Base-by-base conservation (phyloP, 2,797 vertebrate genomes). In the Manis javanica region DNA sequence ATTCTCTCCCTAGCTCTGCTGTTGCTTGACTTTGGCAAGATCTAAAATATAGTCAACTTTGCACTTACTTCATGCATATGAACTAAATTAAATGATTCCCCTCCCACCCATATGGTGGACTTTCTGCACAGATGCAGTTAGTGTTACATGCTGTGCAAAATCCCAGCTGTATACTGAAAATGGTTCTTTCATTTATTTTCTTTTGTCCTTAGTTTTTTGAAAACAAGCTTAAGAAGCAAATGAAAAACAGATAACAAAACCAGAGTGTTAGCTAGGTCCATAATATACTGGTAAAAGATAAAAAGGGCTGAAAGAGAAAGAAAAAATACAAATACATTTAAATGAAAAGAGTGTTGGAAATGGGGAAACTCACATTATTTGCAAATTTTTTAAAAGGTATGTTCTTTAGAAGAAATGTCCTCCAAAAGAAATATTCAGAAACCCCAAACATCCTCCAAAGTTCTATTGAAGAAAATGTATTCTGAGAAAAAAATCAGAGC, bases 91-190 rank as follows among this genome's bases (percentile, higher is more conserved):
- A 98, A 96, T 81, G 91, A 91, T 95, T 97, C 95, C 59, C 89
- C 96, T 98, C 97, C 97, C 63, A 85, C 24, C 96, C 97, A 97
- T 98, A 98, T 98, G 98, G 96, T 98, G 53, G 93, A 88, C 59
- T 96, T 90, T 98, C 90, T 29, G 89, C 98, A 98, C 98, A 98
- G 98, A 98, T 98, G 98, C 90, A 98, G 46, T 94, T 94, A 94
- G 87, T 92, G 89, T 94, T 94, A 92, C 88, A 93, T 84, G 91
- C 85, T 95, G 96, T 90, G 96, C 87, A 97, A 97, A 98, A 97
- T 96, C 96, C 93, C 98, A 98, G 96, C 87, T 98, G 96, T 87
- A 98, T 95, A 93, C 19, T 34, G 31, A 89, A 84, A 81, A 96
- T 61, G 49, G 0, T 23, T 42, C 37, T 96, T 97, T 96, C 94